Conservation (phyloP, 2,797 vertebrate genomes). For the Phoxinus dragarum region DNA sequence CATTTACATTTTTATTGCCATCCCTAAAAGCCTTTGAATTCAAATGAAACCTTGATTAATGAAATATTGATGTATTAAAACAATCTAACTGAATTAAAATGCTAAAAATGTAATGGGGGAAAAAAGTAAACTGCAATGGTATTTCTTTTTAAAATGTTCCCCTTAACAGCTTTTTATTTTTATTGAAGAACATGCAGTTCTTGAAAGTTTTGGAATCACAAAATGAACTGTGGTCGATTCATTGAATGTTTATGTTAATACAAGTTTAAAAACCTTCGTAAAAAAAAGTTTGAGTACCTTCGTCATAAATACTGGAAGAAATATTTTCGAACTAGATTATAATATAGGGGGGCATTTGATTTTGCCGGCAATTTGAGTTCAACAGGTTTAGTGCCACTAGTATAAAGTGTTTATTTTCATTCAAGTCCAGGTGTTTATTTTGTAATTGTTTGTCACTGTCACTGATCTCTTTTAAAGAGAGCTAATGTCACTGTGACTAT, state of each 20-base stretch:
- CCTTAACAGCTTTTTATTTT: background rate
- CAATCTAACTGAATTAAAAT: background rate
- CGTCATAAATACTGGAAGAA: background rate
- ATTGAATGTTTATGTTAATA: background rate
- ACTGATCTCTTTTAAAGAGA: background rate
- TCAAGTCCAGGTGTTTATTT: background rate
- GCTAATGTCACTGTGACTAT: background rate
- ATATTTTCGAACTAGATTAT: background rate
- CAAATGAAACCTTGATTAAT: background rate
- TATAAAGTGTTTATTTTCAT: background rate
- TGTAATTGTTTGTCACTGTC: background rate
- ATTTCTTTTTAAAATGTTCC: too few species aligned
- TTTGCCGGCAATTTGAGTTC: background rate
- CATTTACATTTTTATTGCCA: background rate
- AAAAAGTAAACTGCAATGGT: background rate
- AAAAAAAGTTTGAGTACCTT: too few species aligned
- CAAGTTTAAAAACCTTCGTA: background rate
- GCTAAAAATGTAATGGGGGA: background rate
- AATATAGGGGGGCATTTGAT: background rate
- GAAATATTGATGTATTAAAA: background rate
- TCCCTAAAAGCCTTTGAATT: background rate
- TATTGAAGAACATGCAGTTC: background rate
- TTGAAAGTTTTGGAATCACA: background rate
- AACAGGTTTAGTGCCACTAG: background rate
- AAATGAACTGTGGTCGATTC: background rate